phyloP scores from a whole-genome alignment of 2,888 invertebrate species.

The Idaea aversata region DNA sequence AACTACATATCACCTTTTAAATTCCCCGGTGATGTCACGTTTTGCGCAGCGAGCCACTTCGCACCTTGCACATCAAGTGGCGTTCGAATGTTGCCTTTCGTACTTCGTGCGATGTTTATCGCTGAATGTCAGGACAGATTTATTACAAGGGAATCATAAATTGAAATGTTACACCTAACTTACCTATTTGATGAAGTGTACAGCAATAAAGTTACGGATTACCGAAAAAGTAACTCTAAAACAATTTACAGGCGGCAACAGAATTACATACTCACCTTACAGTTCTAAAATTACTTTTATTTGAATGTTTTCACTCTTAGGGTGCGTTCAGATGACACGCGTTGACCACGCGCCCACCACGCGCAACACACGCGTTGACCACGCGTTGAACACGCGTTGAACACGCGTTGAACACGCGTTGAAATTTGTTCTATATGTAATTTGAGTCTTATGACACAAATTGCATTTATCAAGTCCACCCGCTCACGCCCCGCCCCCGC shows the following conservation, averaged over 20 bases:
- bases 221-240: background rate
- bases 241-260: background rate
- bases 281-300: background rate
- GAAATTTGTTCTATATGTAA: too few species aligned
- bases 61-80: conserved; percentile 31
- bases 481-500: too few species aligned
- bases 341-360: too few species aligned
- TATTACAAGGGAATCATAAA: conserved; percentile 1
- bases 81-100: conserved; percentile 25
- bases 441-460: too few species aligned
- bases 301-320: too few species aligned
- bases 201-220: background rate
- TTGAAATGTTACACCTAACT: background rate
- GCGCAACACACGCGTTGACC: too few species aligned
- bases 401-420: too few species aligned
- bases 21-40: conserved; percentile 32
- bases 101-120: conserved; percentile 3
- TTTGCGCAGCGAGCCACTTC: conserved; percentile 30
- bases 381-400: too few species aligned
- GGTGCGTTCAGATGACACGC: too few species aligned
- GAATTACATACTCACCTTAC: background rate
- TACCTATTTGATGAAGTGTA: background rate
- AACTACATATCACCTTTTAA: conserved; percentile 20
- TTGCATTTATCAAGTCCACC: too few species aligned
- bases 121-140: background rate